Evolutionary conservation across 2,113 vertebrate genomes (phyloP).

Genomic region (Circaetus cinerascens): DNA sequence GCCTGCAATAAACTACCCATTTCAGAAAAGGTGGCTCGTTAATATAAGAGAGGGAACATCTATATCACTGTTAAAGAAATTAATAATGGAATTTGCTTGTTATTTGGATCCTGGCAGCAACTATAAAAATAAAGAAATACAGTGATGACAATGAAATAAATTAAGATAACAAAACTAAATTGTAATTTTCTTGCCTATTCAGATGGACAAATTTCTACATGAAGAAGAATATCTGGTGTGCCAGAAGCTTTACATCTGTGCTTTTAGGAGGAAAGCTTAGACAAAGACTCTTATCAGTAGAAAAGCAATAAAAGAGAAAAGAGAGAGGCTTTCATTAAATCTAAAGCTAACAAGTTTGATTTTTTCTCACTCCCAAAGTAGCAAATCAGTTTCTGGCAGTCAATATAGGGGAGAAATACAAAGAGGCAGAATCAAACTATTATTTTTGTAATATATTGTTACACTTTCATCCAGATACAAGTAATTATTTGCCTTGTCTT

Average conservation of each 20-base stretch:
- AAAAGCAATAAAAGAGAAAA: background rate
- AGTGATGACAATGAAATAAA: background rate
- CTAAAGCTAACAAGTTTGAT: background rate
- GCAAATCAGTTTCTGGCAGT: background rate
- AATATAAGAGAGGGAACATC: background rate
- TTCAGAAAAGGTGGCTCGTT: background rate
- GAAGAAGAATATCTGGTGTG: background rate
- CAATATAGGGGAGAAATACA: background rate
- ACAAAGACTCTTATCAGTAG: background rate
- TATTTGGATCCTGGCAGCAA: background rate
- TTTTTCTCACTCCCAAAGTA: background rate
- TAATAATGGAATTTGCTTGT: background rate
- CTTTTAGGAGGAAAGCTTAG: background rate
- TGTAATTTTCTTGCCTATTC: background rate
- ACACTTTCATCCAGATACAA: background rate
- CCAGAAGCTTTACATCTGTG: background rate
- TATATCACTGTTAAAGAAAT: background rate
- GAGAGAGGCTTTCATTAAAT: background rate
- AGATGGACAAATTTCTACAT: background rate
- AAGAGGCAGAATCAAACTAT: background rate
- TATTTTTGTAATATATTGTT: background rate
- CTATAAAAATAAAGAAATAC: background rate
- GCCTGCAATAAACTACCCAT: background rate
- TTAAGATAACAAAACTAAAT: background rate
- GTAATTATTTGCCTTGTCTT: background rate